phyloP scores from a whole-genome alignment of 1,140 invertebrate species.

The Drosophila kepulauana region DNA sequence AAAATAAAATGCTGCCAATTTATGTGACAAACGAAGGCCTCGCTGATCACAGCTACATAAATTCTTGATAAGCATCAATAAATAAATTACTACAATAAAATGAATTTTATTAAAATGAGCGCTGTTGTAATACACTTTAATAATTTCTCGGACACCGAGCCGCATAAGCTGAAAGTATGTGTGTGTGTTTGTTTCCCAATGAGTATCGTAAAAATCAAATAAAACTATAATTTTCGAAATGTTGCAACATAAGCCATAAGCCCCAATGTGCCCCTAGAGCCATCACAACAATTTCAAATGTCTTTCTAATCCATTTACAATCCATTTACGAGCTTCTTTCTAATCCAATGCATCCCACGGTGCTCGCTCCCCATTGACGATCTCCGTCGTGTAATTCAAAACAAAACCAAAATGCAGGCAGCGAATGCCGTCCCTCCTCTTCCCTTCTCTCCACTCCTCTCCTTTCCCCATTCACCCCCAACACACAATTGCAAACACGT shows the following conservation, averaged over 20 bases:
- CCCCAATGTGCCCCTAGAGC: slow-evolving; percentile 3
- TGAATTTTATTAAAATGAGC: not conserved
- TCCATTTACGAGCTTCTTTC: slow-evolving; percentile 64
- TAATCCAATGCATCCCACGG: slow-evolving; percentile 58
- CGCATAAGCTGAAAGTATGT: not conserved
- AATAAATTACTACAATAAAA: not conserved
- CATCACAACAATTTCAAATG: slow-evolving; percentile 31
- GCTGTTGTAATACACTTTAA: not conserved
- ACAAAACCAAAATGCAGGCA: slow-evolving; percentile 30
- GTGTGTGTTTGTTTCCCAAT: not conserved
- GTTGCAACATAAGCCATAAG: slow-evolving; percentile 26
- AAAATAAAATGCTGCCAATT: not conserved
- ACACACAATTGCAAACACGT: slow-evolving; percentile 73
- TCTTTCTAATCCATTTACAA: slow-evolving; percentile 59
- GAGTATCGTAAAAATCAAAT: slow-evolving; percentile 18
- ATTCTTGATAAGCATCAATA: not conserved
- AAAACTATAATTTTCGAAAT: slow-evolving; percentile 10
- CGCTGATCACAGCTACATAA: not conserved
- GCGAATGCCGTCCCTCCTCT: not conserved
- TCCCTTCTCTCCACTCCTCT: not conserved
- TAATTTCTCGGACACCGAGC: not conserved
- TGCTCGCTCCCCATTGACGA: slow-evolving; percentile 34
- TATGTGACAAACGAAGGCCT: not conserved
- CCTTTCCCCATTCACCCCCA: not conserved
- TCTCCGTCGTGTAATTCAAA: slow-evolving; percentile 17